A percentile compares a stretch with the other conserved stretches of the same genome.
Conservation (phyloP, 2,797 vertebrate species). For the Melanotaenia nigrans region DNA sequence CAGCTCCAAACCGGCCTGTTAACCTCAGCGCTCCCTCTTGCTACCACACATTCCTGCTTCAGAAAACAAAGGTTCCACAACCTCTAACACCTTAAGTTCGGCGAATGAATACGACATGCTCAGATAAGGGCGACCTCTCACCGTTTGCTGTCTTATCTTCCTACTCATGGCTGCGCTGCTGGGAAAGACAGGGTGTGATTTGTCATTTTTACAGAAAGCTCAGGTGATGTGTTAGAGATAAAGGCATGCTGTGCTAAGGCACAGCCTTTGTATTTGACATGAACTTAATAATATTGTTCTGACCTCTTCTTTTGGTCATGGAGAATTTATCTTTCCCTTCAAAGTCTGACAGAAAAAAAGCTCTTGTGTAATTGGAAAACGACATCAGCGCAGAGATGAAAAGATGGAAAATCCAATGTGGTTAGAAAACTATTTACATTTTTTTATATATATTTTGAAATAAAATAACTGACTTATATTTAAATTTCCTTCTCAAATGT, state of each 20-base stretch:
- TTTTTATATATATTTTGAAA: conserved; percentile 24
- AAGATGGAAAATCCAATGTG: conserved; percentile 41
- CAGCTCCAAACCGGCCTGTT: conserved; percentile 67
- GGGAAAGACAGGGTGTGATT: conserved; percentile 23
- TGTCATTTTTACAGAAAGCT: conserved; percentile 30
- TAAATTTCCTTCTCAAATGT: conserved; percentile 34
- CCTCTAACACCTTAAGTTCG: conserved; percentile 55
- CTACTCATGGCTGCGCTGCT: conserved; percentile 10
- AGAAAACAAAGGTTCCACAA: conserved; percentile 5
- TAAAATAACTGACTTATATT: conserved; percentile 30
- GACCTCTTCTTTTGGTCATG: conserved; percentile 59
- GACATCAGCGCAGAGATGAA: conserved; percentile 22
- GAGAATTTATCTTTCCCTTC: conserved; percentile 51
- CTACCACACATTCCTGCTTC: conserved; percentile 62
- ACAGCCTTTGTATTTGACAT: conserved; percentile 57
- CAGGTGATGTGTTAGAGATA: conserved; percentile 59
- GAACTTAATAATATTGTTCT: conserved; percentile 80
- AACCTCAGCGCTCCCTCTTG: conserved; percentile 66
- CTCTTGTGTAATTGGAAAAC: conserved; percentile 32
- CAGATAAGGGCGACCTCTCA: conserved; percentile 49
- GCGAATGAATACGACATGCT: conserved; percentile 30
- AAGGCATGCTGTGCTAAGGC: conserved; percentile 27
- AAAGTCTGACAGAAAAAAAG: conserved; percentile 23
- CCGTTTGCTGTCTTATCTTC: conserved; percentile 36
- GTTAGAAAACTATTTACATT: conserved; percentile 24